phyloP scores from a whole-genome alignment of 2,888 invertebrate species.

The Polietes domitor region DNA sequence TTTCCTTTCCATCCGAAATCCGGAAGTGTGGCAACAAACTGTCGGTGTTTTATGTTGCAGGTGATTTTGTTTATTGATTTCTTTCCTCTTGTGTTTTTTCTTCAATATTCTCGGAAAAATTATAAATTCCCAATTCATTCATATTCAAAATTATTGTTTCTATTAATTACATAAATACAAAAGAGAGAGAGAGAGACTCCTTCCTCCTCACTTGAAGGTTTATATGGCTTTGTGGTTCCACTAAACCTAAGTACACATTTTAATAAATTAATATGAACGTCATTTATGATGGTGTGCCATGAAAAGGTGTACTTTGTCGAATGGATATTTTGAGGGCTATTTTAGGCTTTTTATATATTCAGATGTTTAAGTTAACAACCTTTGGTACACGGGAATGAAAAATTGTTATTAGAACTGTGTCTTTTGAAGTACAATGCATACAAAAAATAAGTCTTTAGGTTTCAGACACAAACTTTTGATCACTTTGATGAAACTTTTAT shows the following conservation, averaged over 20 bases:
- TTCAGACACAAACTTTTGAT: too few relatives aligned
- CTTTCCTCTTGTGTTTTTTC: not conserved
- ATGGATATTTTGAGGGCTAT: too few relatives aligned
- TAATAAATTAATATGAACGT: not conserved
- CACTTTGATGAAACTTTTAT: too few relatives aligned
- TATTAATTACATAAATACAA: not conserved
- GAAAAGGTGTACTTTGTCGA: too few relatives aligned
- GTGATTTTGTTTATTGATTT: constrained; percentile 55
- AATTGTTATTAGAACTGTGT: too few relatives aligned
- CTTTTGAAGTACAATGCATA: too few relatives aligned
- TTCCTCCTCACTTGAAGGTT: not conserved
- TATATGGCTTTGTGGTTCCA: not conserved
- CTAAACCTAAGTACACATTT: not conserved
- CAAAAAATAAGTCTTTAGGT: too few relatives aligned
- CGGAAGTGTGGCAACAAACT: constrained; percentile 62
- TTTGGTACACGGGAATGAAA: too few relatives aligned
- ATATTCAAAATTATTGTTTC: constrained; percentile 17
- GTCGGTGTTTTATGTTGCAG: constrained; percentile 47
- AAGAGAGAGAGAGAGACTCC: too few relatives aligned
- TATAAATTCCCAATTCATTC: not conserved
- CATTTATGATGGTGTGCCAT: not conserved
- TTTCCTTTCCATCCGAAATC: constrained; percentile 21
- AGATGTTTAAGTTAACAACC: too few relatives aligned
- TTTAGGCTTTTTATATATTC: too few relatives aligned
- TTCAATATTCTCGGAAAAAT: constrained; percentile 13